These are phyloP conservation scores for Hypercompe scribonia DNA, from an alignment of 2,888 invertebrate species.

Conservation along the genomic window DNA sequence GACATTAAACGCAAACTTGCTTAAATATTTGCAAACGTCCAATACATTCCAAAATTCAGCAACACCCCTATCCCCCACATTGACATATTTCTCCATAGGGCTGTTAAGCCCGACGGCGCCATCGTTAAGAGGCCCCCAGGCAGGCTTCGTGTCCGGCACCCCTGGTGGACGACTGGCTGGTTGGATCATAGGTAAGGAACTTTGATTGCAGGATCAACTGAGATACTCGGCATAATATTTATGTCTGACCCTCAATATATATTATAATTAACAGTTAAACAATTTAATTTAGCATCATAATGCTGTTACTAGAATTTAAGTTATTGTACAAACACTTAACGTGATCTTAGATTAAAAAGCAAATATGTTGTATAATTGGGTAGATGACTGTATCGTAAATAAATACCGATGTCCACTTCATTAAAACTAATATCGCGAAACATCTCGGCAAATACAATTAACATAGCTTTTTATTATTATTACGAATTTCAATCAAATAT, in stretches of 20 bases:
- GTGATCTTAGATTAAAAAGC: too few species aligned
- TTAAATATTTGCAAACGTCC: not conserved
- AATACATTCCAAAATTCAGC: slow-evolving; percentile 47
- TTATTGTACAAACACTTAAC: too few species aligned
- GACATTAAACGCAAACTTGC: not conserved
- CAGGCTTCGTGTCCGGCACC: slow-evolving; percentile 82
- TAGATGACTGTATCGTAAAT: too few species aligned
- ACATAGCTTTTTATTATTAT: too few species aligned
- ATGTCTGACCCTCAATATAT: not conserved
- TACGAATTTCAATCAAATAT: too few species aligned
- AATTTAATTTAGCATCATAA: too few species aligned
- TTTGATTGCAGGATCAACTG: slow-evolving; percentile 6
- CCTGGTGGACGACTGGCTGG: slow-evolving; percentile 86
- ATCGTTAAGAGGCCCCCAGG: slow-evolving; percentile 78
- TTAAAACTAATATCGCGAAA: too few species aligned
- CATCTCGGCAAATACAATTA: too few species aligned
- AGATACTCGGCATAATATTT: not conserved
- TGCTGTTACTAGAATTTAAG: too few species aligned
- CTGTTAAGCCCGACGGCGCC: slow-evolving; percentile 78
- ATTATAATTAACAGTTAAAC: too few species aligned
- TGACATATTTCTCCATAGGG: slow-evolving; percentile 71
- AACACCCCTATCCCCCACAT: slow-evolving; percentile 43
- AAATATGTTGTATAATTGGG: too few species aligned
- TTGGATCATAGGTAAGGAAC: slow-evolving; percentile 87
- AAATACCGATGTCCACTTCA: too few species aligned